Conservation (phyloP, 2,113 vertebrate species). For the Macquaria ambigua region DNA sequence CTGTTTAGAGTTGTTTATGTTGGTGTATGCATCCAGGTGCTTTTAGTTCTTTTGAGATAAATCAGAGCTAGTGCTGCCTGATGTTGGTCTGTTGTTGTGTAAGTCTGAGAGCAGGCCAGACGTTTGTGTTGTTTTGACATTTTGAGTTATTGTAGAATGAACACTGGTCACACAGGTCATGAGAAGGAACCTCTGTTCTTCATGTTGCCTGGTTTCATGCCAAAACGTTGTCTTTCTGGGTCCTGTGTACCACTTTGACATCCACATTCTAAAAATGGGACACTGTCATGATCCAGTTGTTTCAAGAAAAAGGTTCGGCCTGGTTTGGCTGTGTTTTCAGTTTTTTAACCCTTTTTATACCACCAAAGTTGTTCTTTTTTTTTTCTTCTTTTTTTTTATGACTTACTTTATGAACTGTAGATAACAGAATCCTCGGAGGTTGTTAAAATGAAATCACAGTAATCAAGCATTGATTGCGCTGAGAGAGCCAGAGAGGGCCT, state of each 20-base stretch:
- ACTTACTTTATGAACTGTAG: neutral
- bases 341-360: neutral
- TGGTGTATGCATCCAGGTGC: neutral
- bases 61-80: neutral
- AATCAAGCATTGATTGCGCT: conserved; percentile 23
- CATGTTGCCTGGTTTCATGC: neutral
- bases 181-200: neutral
- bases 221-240: neutral
- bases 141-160: neutral
- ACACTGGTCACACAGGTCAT: neutral
- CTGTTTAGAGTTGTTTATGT: neutral
- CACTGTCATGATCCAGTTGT: neutral
- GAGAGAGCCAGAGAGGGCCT: neutral
- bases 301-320: neutral
- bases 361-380: no score
- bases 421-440: conserved; percentile 9
- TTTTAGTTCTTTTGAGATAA: neutral
- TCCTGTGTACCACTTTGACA: neutral
- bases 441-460: conserved; percentile 24
- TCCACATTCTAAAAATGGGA: neutral
- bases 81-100: neutral
- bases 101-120: neutral
- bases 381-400: no score
- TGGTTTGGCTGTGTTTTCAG: no score
- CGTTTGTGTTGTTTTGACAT: no score